Conservation (phyloP, 2,888 invertebrate genomes). For the Diplazon laetatorius region DNA sequence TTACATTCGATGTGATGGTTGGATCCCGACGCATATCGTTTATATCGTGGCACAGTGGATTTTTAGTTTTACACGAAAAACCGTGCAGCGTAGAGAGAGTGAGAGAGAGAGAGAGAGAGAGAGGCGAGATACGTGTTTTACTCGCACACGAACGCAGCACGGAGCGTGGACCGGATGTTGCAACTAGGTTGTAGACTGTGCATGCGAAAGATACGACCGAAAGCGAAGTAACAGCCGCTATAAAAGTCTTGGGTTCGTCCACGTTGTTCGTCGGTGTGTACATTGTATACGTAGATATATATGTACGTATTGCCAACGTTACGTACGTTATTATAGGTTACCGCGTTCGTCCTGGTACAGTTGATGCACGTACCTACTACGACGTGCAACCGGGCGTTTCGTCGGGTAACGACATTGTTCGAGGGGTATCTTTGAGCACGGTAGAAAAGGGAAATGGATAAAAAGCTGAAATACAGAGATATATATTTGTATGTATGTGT, state of each 20-base stretch:
- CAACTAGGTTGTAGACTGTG: conserved; percentile 13
- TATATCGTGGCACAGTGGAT: background rate
- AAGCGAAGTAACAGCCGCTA: conserved; percentile 42
- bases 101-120: background rate
- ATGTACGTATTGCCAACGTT: conserved; percentile 3
- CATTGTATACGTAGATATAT: conserved; percentile 7
- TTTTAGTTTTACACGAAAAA: background rate
- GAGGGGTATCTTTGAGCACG: conserved; percentile 12
- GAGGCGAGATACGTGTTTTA: background rate
- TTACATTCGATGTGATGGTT: background rate
- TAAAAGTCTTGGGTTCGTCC: conserved; percentile 44
- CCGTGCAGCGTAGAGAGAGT: background rate
- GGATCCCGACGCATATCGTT: background rate
- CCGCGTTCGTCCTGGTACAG: background rate
- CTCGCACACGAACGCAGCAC: background rate
- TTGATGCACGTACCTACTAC: conserved; percentile 17
- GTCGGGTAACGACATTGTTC: conserved; percentile 32
- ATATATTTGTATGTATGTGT: too few relatives aligned
- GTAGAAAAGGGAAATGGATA: conserved; percentile 22
- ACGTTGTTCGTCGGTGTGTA: background rate
- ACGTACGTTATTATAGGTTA: conserved; percentile 13
- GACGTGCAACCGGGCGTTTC: conserved; percentile 10
- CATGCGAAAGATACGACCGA: conserved; percentile 47
- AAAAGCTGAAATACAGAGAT: background rate
- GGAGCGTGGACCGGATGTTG: conserved; percentile 7